Evolutionary conservation across 2,797 vertebrate genomes (phyloP), one percentile per base, ranked within the genome.

Genomic region (Molossus alvarezi): DNA sequence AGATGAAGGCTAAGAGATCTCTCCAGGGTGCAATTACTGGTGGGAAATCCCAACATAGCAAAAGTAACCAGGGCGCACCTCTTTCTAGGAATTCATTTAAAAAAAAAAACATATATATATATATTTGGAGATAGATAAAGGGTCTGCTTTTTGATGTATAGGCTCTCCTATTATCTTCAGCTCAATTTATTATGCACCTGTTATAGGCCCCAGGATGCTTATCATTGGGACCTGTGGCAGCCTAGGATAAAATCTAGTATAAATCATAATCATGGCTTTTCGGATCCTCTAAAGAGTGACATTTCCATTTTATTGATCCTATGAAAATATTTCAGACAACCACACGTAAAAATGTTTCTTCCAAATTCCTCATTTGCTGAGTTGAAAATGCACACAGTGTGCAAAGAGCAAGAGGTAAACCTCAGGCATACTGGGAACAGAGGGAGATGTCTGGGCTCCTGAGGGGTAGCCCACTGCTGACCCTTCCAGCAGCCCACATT

Each of bases 271-370:
- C 90, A 69, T 91, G 37, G 6, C 29, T 87, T 58, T 81, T 89
- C 77, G 62, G 27, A 96, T 15, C 11, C 6, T 18, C 48, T 90
- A 81, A 84, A 72, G n/a, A 80, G 6, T 87, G 58, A 60, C 25
- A 12, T 79, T 94, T 82, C 55, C 62, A 65, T 84, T 45, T 87
- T 91, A 91, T 37, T 87, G 33, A 90, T 17, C 3, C 65, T 53
- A 60, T 92, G 29, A 79, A 95, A 84, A 88, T 62, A 92, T 84
- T 91, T 94, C 71, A 89, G 67, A 57, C 33, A 95, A 82, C 87
- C 71, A 80, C 41, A 89, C 12, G 9, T 76, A 57, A 58, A 86
- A 93, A 73, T 53, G 6, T 15, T 79, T 92, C 83, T 94, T 71
- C 37, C 7, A 72, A 84, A 92, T 91, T 91, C 45, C 45, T 51